phyloP scores from a whole-genome alignment of 1,140 invertebrate species.

The Sycophila sp. region DNA sequence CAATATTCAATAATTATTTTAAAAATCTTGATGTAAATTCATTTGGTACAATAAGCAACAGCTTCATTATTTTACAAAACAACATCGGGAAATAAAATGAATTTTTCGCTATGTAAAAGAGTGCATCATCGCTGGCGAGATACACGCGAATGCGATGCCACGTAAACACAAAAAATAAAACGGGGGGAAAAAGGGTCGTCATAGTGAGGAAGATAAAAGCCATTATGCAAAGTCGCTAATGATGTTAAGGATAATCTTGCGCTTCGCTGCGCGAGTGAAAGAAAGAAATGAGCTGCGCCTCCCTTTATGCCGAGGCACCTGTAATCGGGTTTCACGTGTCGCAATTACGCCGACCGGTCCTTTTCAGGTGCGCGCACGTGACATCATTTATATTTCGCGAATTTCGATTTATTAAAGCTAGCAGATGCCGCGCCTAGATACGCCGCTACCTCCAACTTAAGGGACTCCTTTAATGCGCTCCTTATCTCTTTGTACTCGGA shows the following conservation, averaged over 20 bases:
- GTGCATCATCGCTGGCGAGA: too few relatives aligned
- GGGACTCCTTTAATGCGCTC: too few relatives aligned
- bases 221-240: slow-evolving; percentile 46
- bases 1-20: too few relatives aligned
- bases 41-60: too few relatives aligned
- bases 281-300: too few relatives aligned
- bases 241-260: slow-evolving; percentile 49
- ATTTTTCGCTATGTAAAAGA: too few relatives aligned
- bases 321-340: slow-evolving; percentile 48
- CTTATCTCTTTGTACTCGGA: too few relatives aligned
- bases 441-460: too few relatives aligned
- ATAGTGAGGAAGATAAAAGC: slow-evolving; percentile 19
- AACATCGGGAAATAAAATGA: too few relatives aligned
- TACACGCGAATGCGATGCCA: too few relatives aligned
- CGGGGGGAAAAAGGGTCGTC: not conserved
- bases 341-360: slow-evolving; percentile 44
- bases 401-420: not conserved
- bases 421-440: not conserved
- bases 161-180: slow-evolving; percentile 12
- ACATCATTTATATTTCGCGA: slow-evolving; percentile 4
- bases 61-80: too few relatives aligned
- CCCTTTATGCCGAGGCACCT: slow-evolving; percentile 34
- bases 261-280: slow-evolving; percentile 33
- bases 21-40: too few relatives aligned
- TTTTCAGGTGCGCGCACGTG: not conserved